These are phyloP conservation scores for Argyresthia goedartella DNA, from an alignment of 2,888 invertebrate species.

Conservation along the genomic window DNA sequence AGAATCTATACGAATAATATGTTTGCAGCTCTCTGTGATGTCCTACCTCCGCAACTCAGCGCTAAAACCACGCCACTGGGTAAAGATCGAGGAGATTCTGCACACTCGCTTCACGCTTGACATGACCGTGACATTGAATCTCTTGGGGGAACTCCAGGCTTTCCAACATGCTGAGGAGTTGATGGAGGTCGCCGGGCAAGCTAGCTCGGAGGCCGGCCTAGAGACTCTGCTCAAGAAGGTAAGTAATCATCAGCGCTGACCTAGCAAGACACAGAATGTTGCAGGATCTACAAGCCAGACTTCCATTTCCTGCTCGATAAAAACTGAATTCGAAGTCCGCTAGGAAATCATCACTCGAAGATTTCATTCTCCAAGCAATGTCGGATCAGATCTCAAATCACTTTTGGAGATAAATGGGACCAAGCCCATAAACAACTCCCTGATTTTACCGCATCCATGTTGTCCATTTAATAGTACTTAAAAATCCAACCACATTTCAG, in stretches of 20 bases:
- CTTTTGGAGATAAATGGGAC: too few relatives aligned
- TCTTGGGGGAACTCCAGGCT: constrained; percentile 79
- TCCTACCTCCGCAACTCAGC: constrained; percentile 85
- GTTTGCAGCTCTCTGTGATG: constrained; percentile 77
- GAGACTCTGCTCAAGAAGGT: constrained; percentile 85
- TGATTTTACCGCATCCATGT: too few relatives aligned
- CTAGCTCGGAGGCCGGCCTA: constrained; percentile 88
- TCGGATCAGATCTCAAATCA: too few relatives aligned
- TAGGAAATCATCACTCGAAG: too few relatives aligned
- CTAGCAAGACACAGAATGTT: too few relatives aligned
- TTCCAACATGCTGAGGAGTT: constrained; percentile 81
- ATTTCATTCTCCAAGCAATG: too few relatives aligned
- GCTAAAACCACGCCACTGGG: constrained; percentile 86
- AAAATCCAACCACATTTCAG: constrained; percentile 33
- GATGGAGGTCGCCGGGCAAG: constrained; percentile 89
- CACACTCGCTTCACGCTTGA: constrained; percentile 81
- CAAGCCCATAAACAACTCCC: too few relatives aligned
- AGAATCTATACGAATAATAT: too few relatives aligned
- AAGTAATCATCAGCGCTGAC: constrained; percentile 1
- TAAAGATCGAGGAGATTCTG: constrained; percentile 81
- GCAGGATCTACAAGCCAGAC: too few relatives aligned
- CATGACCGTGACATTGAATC: constrained; percentile 73
- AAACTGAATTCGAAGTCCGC: too few relatives aligned
- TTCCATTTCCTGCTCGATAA: too few relatives aligned
- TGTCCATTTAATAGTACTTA: too few relatives aligned